Evolutionary conservation across 2,797 vertebrate genomes (phyloP).

Genomic region (Melopsittacus undulatus): DNA sequence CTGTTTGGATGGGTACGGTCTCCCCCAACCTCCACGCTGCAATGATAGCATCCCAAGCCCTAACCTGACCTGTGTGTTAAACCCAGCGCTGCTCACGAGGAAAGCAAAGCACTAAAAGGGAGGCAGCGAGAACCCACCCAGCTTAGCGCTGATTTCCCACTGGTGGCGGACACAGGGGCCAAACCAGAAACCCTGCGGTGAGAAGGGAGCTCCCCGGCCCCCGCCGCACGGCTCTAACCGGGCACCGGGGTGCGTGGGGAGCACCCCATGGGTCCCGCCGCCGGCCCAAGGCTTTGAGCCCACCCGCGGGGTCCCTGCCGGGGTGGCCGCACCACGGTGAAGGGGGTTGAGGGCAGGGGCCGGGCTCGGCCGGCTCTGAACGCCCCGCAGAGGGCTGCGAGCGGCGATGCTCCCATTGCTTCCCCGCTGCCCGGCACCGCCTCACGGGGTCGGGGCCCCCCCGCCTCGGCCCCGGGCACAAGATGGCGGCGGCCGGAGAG

Average conservation of each 20-base stretch:
- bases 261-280: fast-evolving
- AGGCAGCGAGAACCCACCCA: not conserved
- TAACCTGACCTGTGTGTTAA: not conserved
- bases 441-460: not conserved
- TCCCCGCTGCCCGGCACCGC: not conserved
- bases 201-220: not conserved
- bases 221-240: fast-evolving
- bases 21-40: not conserved
- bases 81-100: not conserved
- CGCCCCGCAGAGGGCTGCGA: not conserved
- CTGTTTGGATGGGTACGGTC: not conserved
- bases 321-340: too few relatives aligned
- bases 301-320: not conserved
- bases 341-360: not conserved
- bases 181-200: not conserved
- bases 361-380: not conserved
- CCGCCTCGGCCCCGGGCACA: not conserved
- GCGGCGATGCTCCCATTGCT: not conserved
- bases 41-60: not conserved
- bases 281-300: not conserved
- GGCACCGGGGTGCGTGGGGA: not conserved
- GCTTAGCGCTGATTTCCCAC: not conserved
- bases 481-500: not conserved
- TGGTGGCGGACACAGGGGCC: not conserved
- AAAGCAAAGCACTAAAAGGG: not conserved